Conservation (phyloP, 2,113 vertebrate species). For the Neolamprologus fasciatus region DNA sequence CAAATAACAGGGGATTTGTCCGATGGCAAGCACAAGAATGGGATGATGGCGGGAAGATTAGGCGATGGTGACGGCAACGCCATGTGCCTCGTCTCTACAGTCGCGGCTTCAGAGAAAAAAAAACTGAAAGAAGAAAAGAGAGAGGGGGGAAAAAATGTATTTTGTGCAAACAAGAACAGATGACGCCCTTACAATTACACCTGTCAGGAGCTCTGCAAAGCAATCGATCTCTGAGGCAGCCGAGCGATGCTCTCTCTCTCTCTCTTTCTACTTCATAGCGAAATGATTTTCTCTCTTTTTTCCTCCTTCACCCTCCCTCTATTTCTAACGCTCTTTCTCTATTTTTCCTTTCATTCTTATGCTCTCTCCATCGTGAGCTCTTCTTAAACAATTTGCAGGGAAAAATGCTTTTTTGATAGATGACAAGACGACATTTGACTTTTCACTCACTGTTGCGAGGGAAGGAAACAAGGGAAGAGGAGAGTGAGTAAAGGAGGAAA, state of each 20-base stretch:
- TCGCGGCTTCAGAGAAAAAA: slow-evolving; percentile 66
- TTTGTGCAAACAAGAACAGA: slow-evolving; percentile 99
- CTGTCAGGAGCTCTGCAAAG: slow-evolving; percentile 99
- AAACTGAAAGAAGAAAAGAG: not conserved
- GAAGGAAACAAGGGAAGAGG: not conserved
- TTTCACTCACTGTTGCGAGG: not conserved
- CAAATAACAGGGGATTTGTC: slow-evolving; percentile 99
- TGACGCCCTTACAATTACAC: slow-evolving; percentile 99
- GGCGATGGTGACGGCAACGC: slow-evolving; percentile 48
- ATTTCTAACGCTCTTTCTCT: not conserved
- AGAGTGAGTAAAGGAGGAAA: not conserved
- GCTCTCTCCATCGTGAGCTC: not conserved
- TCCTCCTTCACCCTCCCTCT: not conserved
- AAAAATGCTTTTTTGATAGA: not conserved
- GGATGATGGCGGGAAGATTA: slow-evolving; percentile 99
- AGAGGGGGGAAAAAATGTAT: slow-evolving; percentile 83
- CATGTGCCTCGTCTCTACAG: slow-evolving; percentile 78
- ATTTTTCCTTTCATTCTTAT: not conserved
- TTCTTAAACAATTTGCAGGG: slow-evolving; percentile 71
- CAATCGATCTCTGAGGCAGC: slow-evolving; percentile 97
- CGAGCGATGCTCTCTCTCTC: slow-evolving; percentile 84
- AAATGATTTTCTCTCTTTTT: slow-evolving; percentile 44
- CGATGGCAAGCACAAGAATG: slow-evolving; percentile 99
- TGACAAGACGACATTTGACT: slow-evolving; percentile 11
- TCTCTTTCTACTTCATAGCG: slow-evolving; percentile 58